phyloP scores from a whole-genome alignment of 2,113 vertebrate species.

The Rhinogobius similis region DNA sequence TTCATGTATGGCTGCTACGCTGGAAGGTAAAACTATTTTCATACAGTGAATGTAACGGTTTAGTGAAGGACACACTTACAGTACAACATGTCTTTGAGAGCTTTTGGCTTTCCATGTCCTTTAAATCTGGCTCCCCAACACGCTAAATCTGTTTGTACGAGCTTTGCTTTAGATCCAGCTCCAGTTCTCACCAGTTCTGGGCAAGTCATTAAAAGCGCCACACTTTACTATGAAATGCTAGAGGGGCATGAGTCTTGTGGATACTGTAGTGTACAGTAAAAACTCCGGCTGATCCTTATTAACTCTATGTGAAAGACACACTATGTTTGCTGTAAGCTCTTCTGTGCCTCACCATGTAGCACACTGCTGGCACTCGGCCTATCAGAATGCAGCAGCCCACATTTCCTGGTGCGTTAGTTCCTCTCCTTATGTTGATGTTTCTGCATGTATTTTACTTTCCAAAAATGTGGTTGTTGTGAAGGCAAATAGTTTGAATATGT shows the following conservation, averaged over 20 bases:
- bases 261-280: slow-evolving; percentile 11
- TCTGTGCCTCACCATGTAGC: slow-evolving; percentile 62
- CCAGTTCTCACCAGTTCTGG: slow-evolving; percentile 50
- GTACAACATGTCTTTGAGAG: not conserved
- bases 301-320: not conserved
- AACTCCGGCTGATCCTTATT: not conserved
- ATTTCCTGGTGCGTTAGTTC: slow-evolving; percentile 59
- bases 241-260: slow-evolving; percentile 8
- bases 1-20: not conserved
- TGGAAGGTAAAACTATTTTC: not conserved
- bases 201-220: slow-evolving; percentile 43
- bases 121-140: slow-evolving; percentile 46
- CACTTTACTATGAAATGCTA: slow-evolving; percentile 32
- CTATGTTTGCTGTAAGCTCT: slow-evolving; percentile 37
- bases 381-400: slow-evolving; percentile 76
- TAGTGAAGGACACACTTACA: not conserved
- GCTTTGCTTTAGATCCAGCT: slow-evolving; percentile 50
- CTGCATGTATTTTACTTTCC: slow-evolving; percentile 3
- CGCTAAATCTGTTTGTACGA: slow-evolving; percentile 52
- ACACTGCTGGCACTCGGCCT: slow-evolving; percentile 77
- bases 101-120: slow-evolving; percentile 14
- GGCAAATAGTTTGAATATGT: slow-evolving; percentile 52
- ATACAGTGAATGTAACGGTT: not conserved
- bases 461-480: slow-evolving; percentile 42
- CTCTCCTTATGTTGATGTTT: slow-evolving; percentile 7